Base-by-base conservation (phyloP, 92 coral and sea anemone genomes). In the Epizoanthus scotinus region DNA sequence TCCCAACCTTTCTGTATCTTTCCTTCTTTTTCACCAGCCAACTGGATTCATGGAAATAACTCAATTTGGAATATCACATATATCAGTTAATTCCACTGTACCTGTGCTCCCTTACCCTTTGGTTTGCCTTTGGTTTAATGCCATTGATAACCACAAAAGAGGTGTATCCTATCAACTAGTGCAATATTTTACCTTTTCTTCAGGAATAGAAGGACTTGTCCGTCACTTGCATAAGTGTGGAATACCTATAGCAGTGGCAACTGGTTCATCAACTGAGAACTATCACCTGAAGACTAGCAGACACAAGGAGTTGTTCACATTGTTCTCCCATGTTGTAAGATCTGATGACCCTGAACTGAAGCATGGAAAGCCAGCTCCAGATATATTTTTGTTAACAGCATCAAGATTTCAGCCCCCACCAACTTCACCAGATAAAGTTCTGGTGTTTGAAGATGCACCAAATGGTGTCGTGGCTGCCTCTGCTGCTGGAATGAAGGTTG, bases 391-490 rank as follows among this genome's bases (percentile, higher is more conserved):
- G 40, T 75, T 95, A 22, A 92, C 99, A 20, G 91, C 98, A 56
- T 82, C 91, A 42, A 87, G 99, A 79, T 95, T 95, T 82, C 55
- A 85, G 22, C 12, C 22, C 5, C 83, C 83, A 17, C 96, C 99
- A 4, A 29, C 87, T 38, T 89, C 92, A 83, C 84, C 95, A n/a
- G 86, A 78, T 47, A 87, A 87, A 83, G 96, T 95, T 26, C 89
- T 95, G 26, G 98, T 95, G 22, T 91, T 95, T 67, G 99, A 95
- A 61, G 99, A 95, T 71, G 98, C 99, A 53, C 99, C 99, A 12
- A 93, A 95, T 84, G 99, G 99, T 4, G 98, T 95, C 9, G 25
- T 55, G 12, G 98, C 99, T 2, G 99, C 95, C n/a, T 81, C 73
- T 20, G 96, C 98, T 20, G 99, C 99, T 15, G 89, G 87, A 10